These are phyloP conservation scores for Uropetala carovei DNA, from an alignment of 2,888 invertebrate species.

Conservation along the genomic window DNA sequence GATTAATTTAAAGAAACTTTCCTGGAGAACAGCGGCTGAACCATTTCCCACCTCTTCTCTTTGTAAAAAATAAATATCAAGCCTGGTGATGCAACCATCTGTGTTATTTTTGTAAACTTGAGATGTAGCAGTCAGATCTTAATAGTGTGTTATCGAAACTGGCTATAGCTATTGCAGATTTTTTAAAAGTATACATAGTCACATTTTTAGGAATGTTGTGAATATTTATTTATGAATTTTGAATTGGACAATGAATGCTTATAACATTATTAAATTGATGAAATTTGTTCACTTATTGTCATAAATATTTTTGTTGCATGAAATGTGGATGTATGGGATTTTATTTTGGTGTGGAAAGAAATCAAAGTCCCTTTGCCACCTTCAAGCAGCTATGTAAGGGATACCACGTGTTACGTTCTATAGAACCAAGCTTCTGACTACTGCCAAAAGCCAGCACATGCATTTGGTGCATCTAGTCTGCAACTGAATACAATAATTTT, in stretches of 20 bases:
- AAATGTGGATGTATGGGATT: constrained; percentile 15
- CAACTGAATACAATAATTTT: constrained; percentile 59
- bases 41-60: not conserved
- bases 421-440: constrained; percentile 45
- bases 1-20: constrained; percentile 1
- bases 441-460: constrained; percentile 55
- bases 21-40: constrained; percentile 4
- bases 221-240: constrained; percentile 41
- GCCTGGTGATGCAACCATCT: constrained; percentile 58
- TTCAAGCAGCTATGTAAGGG: constrained; percentile 15
- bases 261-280: constrained; percentile 5
- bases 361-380: not conserved
- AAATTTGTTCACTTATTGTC: not conserved
- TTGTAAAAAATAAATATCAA: constrained; percentile 29
- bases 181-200: constrained; percentile 15
- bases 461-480: constrained; percentile 64
- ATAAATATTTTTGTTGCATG: not conserved
- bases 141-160: constrained; percentile 29
- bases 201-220: constrained; percentile 27
- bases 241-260: constrained; percentile 39
- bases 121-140: constrained; percentile 45
- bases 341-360: constrained; percentile 34
- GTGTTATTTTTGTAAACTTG: constrained; percentile 57
- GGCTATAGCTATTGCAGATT: not conserved
- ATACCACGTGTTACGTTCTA: constrained; percentile 31